Conservation (phyloP, 1,140 invertebrate species). For the fruit fly (Drosophila melanogaster) region DNA sequence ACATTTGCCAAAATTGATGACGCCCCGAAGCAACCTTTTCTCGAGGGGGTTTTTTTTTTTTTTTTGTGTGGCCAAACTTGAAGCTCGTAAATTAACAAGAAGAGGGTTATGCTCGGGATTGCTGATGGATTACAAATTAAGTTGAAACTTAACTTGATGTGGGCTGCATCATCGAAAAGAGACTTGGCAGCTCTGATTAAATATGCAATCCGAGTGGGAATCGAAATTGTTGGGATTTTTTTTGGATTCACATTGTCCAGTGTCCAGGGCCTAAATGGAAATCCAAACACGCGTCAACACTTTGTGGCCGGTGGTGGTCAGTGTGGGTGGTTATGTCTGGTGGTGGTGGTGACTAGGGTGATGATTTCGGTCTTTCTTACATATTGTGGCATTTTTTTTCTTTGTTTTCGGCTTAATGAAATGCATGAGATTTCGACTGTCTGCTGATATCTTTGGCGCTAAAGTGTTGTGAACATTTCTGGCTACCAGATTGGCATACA, state of each 20-base stretch:
- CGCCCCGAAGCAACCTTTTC: slow-evolving; percentile 36
- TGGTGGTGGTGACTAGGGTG: slow-evolving; percentile 20
- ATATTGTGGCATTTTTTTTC: slow-evolving; percentile 23
- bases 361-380: slow-evolving; percentile 9
- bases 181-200: slow-evolving; percentile 63
- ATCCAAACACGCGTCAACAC: slow-evolving; percentile 77
- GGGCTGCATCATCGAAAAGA: slow-evolving; percentile 38
- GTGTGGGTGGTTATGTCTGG: slow-evolving; percentile 8
- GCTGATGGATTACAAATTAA: slow-evolving; percentile 77
- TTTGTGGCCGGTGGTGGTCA: slow-evolving; percentile 53
- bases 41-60: background rate
- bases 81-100: slow-evolving; percentile 56
- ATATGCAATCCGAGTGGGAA: slow-evolving; percentile 63
- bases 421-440: slow-evolving; percentile 56
- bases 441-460: slow-evolving; percentile 30
- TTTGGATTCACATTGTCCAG: background rate
- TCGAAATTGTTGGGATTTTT: slow-evolving; percentile 51
- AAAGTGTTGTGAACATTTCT: slow-evolving; percentile 74
- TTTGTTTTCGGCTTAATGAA: slow-evolving; percentile 54
- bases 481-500: slow-evolving; percentile 72
- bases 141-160: slow-evolving; percentile 51
- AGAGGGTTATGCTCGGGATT: slow-evolving; percentile 38
- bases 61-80: slow-evolving; percentile 24
- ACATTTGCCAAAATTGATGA: slow-evolving; percentile 73
- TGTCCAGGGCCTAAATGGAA: slow-evolving; percentile 66